phyloP scores from a whole-genome alignment of 2,113 vertebrate species.

The Ceyx melanurus region DNA sequence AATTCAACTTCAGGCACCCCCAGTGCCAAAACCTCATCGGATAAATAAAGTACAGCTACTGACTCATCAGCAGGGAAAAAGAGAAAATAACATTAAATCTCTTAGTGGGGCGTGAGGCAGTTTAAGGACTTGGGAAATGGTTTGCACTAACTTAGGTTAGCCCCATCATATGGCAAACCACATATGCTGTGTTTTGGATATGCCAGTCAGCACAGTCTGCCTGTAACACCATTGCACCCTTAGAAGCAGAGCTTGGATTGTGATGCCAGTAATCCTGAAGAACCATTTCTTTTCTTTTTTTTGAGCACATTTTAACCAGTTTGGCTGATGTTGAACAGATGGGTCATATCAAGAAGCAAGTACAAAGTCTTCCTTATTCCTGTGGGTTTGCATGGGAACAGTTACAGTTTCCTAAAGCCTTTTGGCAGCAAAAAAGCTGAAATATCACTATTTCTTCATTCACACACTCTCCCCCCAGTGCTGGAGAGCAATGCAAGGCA shows the following conservation, averaged over 20 bases:
- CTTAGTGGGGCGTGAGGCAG: neutral
- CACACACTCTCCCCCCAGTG: neutral
- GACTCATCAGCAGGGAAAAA: neutral
- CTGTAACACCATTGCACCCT: neutral
- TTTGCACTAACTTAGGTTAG: neutral
- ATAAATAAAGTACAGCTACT: neutral
- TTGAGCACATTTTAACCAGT: neutral
- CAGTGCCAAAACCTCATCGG: neutral
- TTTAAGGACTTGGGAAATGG: neutral
- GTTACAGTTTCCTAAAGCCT: neutral
- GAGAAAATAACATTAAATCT: neutral
- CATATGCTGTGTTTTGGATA: neutral
- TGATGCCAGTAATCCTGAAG: neutral
- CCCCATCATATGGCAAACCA: neutral
- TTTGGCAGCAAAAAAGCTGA: neutral
- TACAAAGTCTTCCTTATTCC: neutral
- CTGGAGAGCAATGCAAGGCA: neutral
- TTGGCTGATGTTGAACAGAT: slow-evolving; percentile 31
- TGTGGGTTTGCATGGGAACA: neutral
- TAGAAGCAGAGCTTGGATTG: neutral
- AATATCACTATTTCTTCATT: neutral
- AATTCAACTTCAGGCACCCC: neutral
- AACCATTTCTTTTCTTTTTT: neutral
- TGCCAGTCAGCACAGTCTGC: neutral
- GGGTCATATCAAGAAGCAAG: neutral